Base-by-base conservation (phyloP, 2,888 invertebrate genomes). In the Chorisops tibialis region DNA sequence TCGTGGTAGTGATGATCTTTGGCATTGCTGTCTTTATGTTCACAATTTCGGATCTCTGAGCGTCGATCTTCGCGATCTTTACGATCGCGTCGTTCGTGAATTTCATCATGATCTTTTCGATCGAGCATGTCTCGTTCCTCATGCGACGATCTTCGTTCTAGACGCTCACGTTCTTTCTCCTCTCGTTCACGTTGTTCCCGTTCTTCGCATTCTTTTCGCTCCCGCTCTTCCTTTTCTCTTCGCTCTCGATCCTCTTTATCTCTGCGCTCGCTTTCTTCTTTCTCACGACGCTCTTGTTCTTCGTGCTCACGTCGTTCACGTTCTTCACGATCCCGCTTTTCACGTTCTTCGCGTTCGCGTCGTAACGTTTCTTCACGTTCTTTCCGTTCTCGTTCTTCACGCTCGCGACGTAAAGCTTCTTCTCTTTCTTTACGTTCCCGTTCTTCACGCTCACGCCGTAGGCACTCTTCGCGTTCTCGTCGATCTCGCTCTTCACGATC, bases 321-420 rank as follows among this genome's bases (percentile, higher is more conserved):
- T 67, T 79, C 79, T 11, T 75, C 71, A 56, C 66, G 68, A 38
- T 66, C 63, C 59, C 68, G 22, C 54, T 69, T 65, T 62, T 73
- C 71, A 24, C 69, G 68, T 61, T 72, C 68, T 61, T 66, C 49
- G 11, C 54, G 30, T 48, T 70, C 65, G 30, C 72, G 63, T 51
- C 59, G 59, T 64, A 67, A 64, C 68, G 67, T 67, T 70, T 72
- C 45, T 69, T 69, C 62, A 62, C 66, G 51, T 68, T 63, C 65
- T 64, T 68, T 68, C 43, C 76, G 76, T 77, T 64, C 75, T 72
- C 70, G 73, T 69, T 75, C 76, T 38, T 72, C 69, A 35, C 71
- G 65, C 62, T 72, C 71, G 30, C 70, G 63, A n/a, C 73, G 68
- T 61, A 67, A 66, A 2, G 58, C 64, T 39, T 70, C 68, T 9